Evolutionary conservation across 2,797 vertebrate genomes (phyloP), one percentile per base, ranked within the genome.

Genomic region (Bufotes viridis): DNA sequence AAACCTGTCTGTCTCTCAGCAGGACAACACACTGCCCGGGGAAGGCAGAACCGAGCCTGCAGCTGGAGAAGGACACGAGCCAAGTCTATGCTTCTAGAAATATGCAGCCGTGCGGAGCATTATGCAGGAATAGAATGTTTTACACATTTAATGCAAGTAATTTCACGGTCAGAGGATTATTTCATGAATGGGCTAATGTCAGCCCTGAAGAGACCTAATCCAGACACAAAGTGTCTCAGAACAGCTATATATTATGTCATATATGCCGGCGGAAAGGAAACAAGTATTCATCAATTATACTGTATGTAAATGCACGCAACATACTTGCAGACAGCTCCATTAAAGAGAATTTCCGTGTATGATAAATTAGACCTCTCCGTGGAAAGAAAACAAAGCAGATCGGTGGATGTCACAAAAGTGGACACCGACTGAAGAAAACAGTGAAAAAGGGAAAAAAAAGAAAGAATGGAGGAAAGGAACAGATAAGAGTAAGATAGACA

Each of bases 151-250:
- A 88, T 90, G 70, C 90, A 90, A 91, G 91, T 87, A 89, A 87
- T 91, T 88, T 90, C 86, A 90, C 91, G 88, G 86, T 91, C 91
- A 93, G 92, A 91, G 61, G 75, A 61, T 90, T 60, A 91, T 92
- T 91, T 93, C 90, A 91, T 0, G 18, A 87, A 75, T n/a, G 5
- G 17, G 60, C 78, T 90, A 87, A 85, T 79, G 88, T 91, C 17
- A 60, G 84, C 70, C 60, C 18, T 86, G 84, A 83, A 89, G 83
- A 78, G 79, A 22, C 53, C 70, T 89, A 82, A 89, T 89, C 84
- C 74, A 8, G 80, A 9, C 57, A 58, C 70, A 76, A 85, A 75
- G 85, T 51, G 26, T 20, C 58, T 20, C 65, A 75, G 60, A 18
- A 81, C 24, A 60, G 29, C n/a, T 29, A 29, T 29, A 79, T 29